Evolutionary conservation across 2,888 invertebrate species (phyloP), one percentile per base, ranked within the genome.

Genomic region (Agrochola circellaris): DNA sequence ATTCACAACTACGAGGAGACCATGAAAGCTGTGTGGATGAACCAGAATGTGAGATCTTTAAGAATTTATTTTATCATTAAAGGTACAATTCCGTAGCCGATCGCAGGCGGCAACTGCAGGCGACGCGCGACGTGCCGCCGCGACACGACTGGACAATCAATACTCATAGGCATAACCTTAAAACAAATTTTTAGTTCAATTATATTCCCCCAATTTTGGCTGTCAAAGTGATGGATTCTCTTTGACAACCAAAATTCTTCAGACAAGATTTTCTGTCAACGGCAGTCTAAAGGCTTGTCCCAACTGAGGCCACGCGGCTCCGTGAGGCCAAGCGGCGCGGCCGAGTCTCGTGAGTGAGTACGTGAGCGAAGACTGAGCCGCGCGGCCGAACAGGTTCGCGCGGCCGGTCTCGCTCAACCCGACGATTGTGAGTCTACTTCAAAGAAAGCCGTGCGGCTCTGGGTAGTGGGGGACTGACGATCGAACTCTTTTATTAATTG

Each of bases 11-110:
- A 98, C 91, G 98, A 98, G 93, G 97, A 97, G 62, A 98, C 98
- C 86, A 98, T 99, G 95, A 97, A 98, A 20, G 98, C 98, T 60
- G 97, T 98, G 30, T 98, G 98, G 98, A 97, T 98, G 96, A 98
- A 98, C 92, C 98, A 98, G 92, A 98, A 98, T 92, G 98, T 98
- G 89, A 95, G 95, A 83, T 9, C 2, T 64, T 15, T 26, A 42
- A 0, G 26, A 60, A n/a, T 26, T 45, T 38, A 48, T 60, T 68
- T 65, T 9, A 65, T 56, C n/a, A 20, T 20, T 45, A 6, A 11
- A 11, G 11, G 11, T 42, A 42, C 42, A 42, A 11, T 38, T 9
- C 38, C 9, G 42, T 42, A 42, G 42, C 9, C 9, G 38, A 42
- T 7, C 38, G 9, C 38, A 42, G 38, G 9, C 38, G 9, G 38